These are phyloP conservation scores for Cerastoderma edule DNA, from an alignment of 2,888 invertebrate species.

Conservation along the genomic window DNA sequence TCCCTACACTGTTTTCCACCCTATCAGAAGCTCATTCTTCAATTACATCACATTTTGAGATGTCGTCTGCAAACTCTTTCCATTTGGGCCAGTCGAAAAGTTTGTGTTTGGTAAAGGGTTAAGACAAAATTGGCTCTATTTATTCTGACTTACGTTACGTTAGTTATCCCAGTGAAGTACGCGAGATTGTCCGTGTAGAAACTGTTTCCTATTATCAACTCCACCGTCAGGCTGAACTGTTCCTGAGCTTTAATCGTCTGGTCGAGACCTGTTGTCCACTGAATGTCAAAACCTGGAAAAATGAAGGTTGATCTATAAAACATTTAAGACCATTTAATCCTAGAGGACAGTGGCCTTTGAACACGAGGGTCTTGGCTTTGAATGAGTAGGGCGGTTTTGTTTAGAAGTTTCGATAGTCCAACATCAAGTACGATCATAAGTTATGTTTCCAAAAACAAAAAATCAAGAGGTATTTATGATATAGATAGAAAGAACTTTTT, in stretches of 20 bases:
- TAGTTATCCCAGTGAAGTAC: slow-evolving; percentile 48
- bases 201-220: slow-evolving; percentile 58
- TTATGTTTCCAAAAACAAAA: background rate
- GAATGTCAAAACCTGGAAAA: slow-evolving; percentile 66
- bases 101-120: no score
- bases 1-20: no score
- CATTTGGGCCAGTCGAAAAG: no score
- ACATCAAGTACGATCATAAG: background rate
- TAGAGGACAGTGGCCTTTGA: background rate
- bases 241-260: slow-evolving; percentile 65
- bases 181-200: slow-evolving; percentile 60
- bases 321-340: background rate
- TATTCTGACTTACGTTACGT: slow-evolving; percentile 42
- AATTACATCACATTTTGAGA: no score
- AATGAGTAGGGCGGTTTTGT: no score
- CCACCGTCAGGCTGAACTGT: slow-evolving; percentile 69
- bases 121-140: background rate
- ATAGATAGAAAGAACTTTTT: no score
- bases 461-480: background rate
- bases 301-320: no score
- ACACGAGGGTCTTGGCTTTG: background rate
- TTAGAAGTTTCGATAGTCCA: no score
- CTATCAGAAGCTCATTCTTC: no score
- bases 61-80: no score
- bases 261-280: slow-evolving; percentile 70